Conservation (phyloP, 1,140 invertebrate species). For the Mycetomoellerius zeteki region DNA sequence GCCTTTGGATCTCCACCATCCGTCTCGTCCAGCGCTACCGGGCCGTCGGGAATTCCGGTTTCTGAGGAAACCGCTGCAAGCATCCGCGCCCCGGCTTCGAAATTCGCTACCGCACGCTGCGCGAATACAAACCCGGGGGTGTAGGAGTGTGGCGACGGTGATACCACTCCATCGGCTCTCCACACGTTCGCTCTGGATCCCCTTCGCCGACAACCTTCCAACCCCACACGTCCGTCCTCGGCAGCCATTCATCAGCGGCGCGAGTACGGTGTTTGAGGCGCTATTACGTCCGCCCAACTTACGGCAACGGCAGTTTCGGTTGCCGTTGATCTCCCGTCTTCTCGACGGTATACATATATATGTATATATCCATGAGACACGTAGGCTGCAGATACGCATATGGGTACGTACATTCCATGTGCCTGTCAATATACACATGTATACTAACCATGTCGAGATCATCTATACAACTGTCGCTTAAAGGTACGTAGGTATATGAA, state of each 20-base stretch:
- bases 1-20: conserved; percentile 24
- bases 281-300: conserved; percentile 59
- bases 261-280: conserved; percentile 69
- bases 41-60: conserved; percentile 66
- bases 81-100: conserved; percentile 43
- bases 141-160: background rate
- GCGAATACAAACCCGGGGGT: conserved; percentile 43
- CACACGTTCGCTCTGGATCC: background rate
- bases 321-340: conserved; percentile 56
- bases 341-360: conserved; percentile 22
- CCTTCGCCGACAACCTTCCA: conserved; percentile 42
- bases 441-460: background rate
- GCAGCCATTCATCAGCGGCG: conserved; percentile 65
- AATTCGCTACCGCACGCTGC: conserved; percentile 59
- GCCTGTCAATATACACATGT: background rate
- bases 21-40: background rate
- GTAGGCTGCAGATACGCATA: background rate
- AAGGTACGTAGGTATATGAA: background rate
- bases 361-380: conserved; percentile 55
- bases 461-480: background rate
- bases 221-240: conserved; percentile 49
- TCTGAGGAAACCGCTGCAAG: conserved; percentile 72
- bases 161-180: conserved; percentile 5
- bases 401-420: background rate
- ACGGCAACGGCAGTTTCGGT: conserved; percentile 52